Evolutionary conservation across 2,888 invertebrate species (phyloP).

Genomic region (Stenoptilia bipunctidactyla): DNA sequence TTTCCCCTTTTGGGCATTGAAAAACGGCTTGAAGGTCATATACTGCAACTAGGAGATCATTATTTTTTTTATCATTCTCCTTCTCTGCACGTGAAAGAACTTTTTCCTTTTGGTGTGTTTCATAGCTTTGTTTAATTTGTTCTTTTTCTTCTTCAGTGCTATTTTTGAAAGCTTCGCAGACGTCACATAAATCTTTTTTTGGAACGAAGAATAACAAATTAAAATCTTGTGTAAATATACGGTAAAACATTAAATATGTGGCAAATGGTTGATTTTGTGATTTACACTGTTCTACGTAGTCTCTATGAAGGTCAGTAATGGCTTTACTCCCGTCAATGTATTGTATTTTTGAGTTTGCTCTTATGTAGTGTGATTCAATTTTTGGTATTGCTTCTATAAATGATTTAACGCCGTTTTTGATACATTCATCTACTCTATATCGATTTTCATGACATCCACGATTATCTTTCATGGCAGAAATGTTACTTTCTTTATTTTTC

Average conservation of each 20-base stretch:
- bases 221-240: conserved; percentile 17
- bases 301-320: too few species aligned
- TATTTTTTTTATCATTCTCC: conserved; percentile 1
- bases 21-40: conserved; percentile 12
- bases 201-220: too few species aligned
- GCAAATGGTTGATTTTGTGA: conserved; percentile 3
- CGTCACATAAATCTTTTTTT: too few species aligned
- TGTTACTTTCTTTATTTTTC: too few species aligned
- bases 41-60: conserved; percentile 1
- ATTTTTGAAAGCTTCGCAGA: conserved; percentile 13
- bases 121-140: neutral
- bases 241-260: conserved; percentile 16
- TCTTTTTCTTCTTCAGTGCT: conserved; percentile 5
- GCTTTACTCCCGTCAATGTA: too few species aligned
- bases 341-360: too few species aligned
- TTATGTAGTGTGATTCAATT: too few species aligned
- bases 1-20: conserved; percentile 8
- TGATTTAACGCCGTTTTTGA: too few species aligned
- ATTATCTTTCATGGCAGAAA: too few species aligned
- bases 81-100: conserved; percentile 4
- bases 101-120: conserved; percentile 4
- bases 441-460: too few species aligned
- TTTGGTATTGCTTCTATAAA: too few species aligned
- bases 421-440: too few species aligned
- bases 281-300: conserved; percentile 7